Conservation (phyloP, 1,140 invertebrate species). For the Hypothenemus hampei region DNA sequence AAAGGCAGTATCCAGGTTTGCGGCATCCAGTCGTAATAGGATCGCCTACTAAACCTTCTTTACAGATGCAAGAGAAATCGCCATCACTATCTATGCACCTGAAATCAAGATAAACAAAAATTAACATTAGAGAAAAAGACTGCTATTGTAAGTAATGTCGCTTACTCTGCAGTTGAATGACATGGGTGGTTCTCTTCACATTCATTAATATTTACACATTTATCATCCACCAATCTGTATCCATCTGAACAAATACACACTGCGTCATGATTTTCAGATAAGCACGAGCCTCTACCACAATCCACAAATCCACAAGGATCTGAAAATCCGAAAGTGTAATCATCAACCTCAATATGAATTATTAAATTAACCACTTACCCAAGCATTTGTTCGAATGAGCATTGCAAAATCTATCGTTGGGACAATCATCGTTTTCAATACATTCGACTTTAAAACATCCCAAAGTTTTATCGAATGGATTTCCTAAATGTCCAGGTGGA, state of each 20-base stretch:
- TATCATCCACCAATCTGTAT: conserved; percentile 60
- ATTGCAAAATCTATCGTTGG: conserved; percentile 69
- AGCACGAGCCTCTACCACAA: conserved; percentile 70
- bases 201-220: conserved; percentile 78
- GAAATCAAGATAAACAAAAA: conserved; percentile 10
- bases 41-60: conserved; percentile 75
- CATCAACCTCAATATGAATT: background rate
- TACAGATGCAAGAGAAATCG: conserved; percentile 69
- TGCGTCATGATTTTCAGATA: conserved; percentile 62
- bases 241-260: conserved; percentile 71
- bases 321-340: conserved; percentile 40
- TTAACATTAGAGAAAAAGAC: background rate
- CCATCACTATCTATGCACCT: conserved; percentile 73
- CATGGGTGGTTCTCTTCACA: conserved; percentile 69
- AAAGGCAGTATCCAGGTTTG: conserved; percentile 73
- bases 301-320: conserved; percentile 70
- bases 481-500: conserved; percentile 72
- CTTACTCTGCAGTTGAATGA: conserved; percentile 59
- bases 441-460: conserved; percentile 84
- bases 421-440: conserved; percentile 67
- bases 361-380: conserved; percentile 50
- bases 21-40: conserved; percentile 62
- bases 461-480: conserved; percentile 63
- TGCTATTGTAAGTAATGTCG: background rate
- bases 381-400: conserved; percentile 69